Percentiles rank a stretch among this genome's conserved stretches.
phyloP scores from a whole-genome alignment of 2,888 invertebrate genomes.

The Lepeophtheirus nordmannii region DNA sequence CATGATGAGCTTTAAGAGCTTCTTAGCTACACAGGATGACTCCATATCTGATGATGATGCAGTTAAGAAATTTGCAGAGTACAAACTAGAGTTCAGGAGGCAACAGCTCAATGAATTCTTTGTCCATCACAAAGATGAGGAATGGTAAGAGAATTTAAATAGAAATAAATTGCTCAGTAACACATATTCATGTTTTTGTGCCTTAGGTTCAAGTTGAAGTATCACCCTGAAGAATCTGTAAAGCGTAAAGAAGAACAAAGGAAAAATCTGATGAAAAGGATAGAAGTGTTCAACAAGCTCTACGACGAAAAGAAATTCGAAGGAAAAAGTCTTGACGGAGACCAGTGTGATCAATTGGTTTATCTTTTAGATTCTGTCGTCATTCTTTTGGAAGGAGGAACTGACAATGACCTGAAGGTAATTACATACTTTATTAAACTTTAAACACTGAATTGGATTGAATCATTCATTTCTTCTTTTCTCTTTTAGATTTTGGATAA shows the following conservation, averaged over 20 bases:
- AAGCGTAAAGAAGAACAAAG: conserved; percentile 75
- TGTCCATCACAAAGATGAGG: conserved; percentile 96
- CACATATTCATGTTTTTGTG: neutral
- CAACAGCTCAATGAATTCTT: conserved; percentile 97
- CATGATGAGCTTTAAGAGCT: conserved; percentile 93
- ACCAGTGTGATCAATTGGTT: conserved; percentile 56
- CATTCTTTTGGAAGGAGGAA: conserved; percentile 75
- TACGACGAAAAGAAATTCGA: conserved; percentile 51
- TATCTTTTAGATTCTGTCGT: conserved; percentile 87
- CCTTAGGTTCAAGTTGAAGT: conserved; percentile 85
- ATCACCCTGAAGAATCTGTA: conserved; percentile 89
- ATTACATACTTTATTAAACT: neutral
- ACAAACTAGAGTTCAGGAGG: conserved; percentile 87
- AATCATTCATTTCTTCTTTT: neutral
- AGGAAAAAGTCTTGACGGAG: conserved; percentile 64
- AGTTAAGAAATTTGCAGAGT: conserved; percentile 89
- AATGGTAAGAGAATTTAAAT: conserved; percentile 61
- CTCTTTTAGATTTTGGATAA: neutral
- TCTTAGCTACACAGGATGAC: conserved; percentile 88
- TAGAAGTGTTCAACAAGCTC: conserved; percentile 73
- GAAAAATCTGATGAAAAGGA: conserved; percentile 62
- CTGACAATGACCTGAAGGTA: conserved; percentile 31
- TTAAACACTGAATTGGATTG: neutral
- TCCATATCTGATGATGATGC: conserved; percentile 93
- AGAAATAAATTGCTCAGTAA: conserved; percentile 27